Percentiles rank a stretch among this genome's conserved stretches.
These are phyloP conservation scores for Dynastes hyllus DNA, from an alignment of 2,888 invertebrate species.

Conservation along the genomic window DNA sequence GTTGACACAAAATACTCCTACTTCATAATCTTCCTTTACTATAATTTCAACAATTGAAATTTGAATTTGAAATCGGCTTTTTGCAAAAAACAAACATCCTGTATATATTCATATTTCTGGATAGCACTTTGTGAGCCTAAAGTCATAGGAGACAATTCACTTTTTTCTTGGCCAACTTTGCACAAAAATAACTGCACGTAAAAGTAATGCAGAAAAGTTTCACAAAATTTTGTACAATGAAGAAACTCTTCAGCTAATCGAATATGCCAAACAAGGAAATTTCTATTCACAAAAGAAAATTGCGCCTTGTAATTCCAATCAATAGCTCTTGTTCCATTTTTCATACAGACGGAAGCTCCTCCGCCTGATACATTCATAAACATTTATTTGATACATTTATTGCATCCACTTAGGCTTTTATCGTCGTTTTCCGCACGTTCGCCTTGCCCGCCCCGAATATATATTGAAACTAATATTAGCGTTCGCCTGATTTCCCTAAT, in stretches of 20 bases:
- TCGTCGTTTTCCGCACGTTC: slow-evolving; percentile 39
- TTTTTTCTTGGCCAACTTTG: too few relatives aligned
- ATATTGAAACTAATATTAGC: slow-evolving; percentile 42
- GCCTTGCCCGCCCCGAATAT: slow-evolving; percentile 24
- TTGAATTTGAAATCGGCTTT: too few relatives aligned
- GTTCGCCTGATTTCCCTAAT: slow-evolving; percentile 45
- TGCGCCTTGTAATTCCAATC: background rate
- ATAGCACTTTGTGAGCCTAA: too few relatives aligned
- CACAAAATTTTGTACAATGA: too few relatives aligned
- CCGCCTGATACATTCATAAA: slow-evolving; percentile 19
- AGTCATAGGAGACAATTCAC: too few relatives aligned
- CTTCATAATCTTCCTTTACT: too few relatives aligned
- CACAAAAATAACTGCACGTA: too few relatives aligned
- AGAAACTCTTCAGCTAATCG: background rate
- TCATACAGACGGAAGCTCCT: slow-evolving; percentile 2
- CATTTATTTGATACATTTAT: slow-evolving; percentile 44
- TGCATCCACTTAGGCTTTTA: slow-evolving; percentile 42
- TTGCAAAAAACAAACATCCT: too few relatives aligned
- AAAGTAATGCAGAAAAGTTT: too few relatives aligned
- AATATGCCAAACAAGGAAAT: background rate
- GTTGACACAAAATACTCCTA: too few relatives aligned
- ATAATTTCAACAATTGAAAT: too few relatives aligned
- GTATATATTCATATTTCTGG: too few relatives aligned
- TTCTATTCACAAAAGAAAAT: background rate
- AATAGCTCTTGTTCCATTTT: slow-evolving; percentile 7